Evolutionary conservation across 2,888 invertebrate species (phyloP).

Genomic region (Agrochola lychnidis): DNA sequence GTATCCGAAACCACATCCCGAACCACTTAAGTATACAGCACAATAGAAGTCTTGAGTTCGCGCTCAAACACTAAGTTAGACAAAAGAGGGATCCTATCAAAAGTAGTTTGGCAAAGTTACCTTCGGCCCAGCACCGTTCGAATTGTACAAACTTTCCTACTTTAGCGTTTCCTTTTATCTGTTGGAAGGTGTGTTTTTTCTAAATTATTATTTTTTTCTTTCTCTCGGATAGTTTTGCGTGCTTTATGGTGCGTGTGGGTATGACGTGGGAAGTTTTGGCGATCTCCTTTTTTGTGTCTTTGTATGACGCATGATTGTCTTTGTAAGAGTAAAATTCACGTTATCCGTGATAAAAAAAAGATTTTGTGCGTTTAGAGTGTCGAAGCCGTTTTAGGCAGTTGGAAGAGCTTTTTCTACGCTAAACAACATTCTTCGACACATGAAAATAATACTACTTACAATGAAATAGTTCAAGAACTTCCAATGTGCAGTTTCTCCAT

Average conservation of each 20-base stretch:
- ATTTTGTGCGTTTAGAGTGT: background rate
- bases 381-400: background rate
- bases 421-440: background rate
- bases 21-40: slow-evolving; percentile 60
- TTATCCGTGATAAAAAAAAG: background rate
- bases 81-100: slow-evolving; percentile 86
- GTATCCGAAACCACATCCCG: slow-evolving; percentile 68
- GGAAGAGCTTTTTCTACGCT: background rate
- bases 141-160: slow-evolving; percentile 88
- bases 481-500: background rate
- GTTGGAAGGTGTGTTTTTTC: slow-evolving; percentile 84
- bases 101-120: slow-evolving; percentile 84
- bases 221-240: slow-evolving; percentile 67
- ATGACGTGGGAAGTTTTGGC: slow-evolving; percentile 69
- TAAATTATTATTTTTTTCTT: slow-evolving; percentile 87
- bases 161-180: slow-evolving; percentile 88
- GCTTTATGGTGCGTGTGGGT: slow-evolving; percentile 81
- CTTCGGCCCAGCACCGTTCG: slow-evolving; percentile 82
- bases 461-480: background rate
- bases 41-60: slow-evolving; percentile 81
- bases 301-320: slow-evolving; percentile 40
- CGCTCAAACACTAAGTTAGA: slow-evolving; percentile 87
- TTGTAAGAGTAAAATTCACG: background rate
- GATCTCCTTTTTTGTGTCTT: slow-evolving; percentile 18
- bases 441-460: background rate